Conservation (phyloP, 2,888 invertebrate species). For the Chloroclysta siterata region DNA sequence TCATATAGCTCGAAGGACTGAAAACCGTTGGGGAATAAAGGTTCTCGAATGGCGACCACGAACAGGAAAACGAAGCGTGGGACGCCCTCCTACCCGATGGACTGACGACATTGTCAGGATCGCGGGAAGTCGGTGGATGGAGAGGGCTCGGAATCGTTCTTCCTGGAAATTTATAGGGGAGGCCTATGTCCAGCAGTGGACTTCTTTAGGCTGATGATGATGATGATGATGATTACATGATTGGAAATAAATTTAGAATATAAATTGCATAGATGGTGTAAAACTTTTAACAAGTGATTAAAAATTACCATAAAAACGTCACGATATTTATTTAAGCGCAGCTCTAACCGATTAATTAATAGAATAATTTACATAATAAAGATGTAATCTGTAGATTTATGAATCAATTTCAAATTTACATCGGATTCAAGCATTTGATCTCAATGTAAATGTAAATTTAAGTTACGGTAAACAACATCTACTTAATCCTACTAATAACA, state of each 20-base stretch:
- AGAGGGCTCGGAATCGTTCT: too few relatives aligned
- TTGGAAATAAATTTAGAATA: constrained; percentile 20
- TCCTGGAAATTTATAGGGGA: too few relatives aligned
- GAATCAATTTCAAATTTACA: constrained; percentile 29
- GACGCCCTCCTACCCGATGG: too few relatives aligned
- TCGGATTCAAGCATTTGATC: constrained; percentile 24
- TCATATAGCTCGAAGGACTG: too few relatives aligned
- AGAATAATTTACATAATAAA: constrained; percentile 53
- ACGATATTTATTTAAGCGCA: constrained; percentile 26
- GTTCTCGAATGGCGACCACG: too few relatives aligned
- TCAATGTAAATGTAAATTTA: constrained; percentile 21
- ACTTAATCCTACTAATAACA: not conserved
- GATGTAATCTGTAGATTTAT: constrained; percentile 52
- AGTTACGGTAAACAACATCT: constrained; percentile 10
- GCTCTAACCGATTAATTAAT: constrained; percentile 50
- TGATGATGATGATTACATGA: too few relatives aligned
- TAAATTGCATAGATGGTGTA: constrained; percentile 12
- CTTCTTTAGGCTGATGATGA: too few relatives aligned
- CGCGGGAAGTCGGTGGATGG: too few relatives aligned
- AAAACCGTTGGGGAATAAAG: too few relatives aligned
- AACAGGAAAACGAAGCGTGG: too few relatives aligned
- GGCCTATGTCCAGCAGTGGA: too few relatives aligned
- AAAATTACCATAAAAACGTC: constrained; percentile 25
- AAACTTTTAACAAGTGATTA: constrained; percentile 26
- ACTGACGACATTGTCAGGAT: too few relatives aligned